Conservation (phyloP, 2,797 vertebrate species). For the Gastrophryne carolinensis region DNA sequence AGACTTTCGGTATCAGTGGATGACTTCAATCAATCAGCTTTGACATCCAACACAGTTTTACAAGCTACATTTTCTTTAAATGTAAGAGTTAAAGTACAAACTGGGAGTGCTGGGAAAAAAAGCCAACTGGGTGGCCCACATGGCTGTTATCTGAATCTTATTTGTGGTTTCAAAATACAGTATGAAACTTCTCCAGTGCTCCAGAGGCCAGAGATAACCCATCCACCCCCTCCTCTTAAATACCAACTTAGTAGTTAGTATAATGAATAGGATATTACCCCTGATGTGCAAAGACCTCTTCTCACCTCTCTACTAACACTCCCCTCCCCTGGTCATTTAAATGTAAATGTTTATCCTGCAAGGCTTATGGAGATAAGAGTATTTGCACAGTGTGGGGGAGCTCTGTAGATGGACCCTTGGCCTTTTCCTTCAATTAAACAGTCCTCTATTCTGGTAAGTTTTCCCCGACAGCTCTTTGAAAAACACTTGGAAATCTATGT, state of each 20-base stretch:
- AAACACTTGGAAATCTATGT: not conserved
- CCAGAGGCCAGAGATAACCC: not conserved
- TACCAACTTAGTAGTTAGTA: slow-evolving; percentile 6
- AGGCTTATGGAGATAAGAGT: slow-evolving; percentile 41
- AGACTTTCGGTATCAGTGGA: too few relatives aligned
- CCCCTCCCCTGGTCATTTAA: slow-evolving; percentile 21
- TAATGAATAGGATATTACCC: slow-evolving; percentile 18
- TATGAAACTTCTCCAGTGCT: not conserved
- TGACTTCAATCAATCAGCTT: too few relatives aligned
- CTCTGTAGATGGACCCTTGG: slow-evolving; percentile 10
- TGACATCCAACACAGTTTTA: too few relatives aligned
- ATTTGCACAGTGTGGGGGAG: slow-evolving; percentile 13
- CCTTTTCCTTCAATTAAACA: not conserved
- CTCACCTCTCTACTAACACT: slow-evolving; percentile 40
- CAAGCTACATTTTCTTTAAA: not conserved
- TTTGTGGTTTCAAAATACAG: slow-evolving; percentile 18
- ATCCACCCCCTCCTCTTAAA: not conserved
- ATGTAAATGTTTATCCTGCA: slow-evolving; percentile 49
- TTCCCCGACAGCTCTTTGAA: not conserved
- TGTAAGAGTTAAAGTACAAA: not conserved
- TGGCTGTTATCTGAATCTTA: slow-evolving; percentile 5
- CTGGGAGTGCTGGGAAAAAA: not conserved
- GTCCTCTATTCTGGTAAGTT: not conserved
- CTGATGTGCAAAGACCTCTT: slow-evolving; percentile 32
- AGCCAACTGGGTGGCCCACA: not conserved